Evolutionary conservation across 2,113 vertebrate genomes (phyloP), one percentile per base, ranked within the genome.

Genomic region (Mirounga angustirostris): DNA sequence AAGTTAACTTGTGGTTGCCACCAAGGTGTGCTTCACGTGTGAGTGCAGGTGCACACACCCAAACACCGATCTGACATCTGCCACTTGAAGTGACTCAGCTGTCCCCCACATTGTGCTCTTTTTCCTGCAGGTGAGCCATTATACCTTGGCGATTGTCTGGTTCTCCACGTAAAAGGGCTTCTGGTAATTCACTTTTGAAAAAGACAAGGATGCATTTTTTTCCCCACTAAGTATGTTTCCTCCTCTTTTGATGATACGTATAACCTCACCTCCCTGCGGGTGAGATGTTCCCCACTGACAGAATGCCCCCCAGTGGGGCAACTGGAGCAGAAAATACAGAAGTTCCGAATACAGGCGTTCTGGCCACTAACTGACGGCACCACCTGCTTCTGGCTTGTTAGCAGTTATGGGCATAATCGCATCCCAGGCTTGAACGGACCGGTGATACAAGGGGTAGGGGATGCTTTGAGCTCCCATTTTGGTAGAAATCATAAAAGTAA

Each of bases 311-410:
- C 30, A 18, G 7, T 46, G 69, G 40, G 56, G 67, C 15, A 79
- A 63, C 46, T 40, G 13, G 33, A 63, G 65, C 36, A 24, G 36
- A 58, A 84, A 90, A 80, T 58, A 54, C 54, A 93, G 76, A 59
- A 65, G 58, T 95, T 40, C 89, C 82, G 3, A 90, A 40, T 26
- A 14, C 0, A 3, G 56, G 56, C 86, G 96, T 58, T n/a, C 33
- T 0, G 21, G 22, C 88, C 71, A 50, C 0, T 30, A 58, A 65
- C 65, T 40, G 40, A 28, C 46, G 46, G n/a, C 1, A n/a, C n/a
- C 40, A 80, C 50, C 33, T 88, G 78, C 94, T 89, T 54, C 78
- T 19, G 15, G 30, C 71, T 91, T 76, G 63, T 94, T 63, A 94
- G 76, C 58, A 87, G 61, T 13, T 22, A 14, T 63, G 65, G 65